Percentiles rank a stretch among this genome's conserved stretches.
These are phyloP conservation scores for Marasmarcha lunaedactyla DNA, from an alignment of 2,888 invertebrate species.

Conservation along the genomic window DNA sequence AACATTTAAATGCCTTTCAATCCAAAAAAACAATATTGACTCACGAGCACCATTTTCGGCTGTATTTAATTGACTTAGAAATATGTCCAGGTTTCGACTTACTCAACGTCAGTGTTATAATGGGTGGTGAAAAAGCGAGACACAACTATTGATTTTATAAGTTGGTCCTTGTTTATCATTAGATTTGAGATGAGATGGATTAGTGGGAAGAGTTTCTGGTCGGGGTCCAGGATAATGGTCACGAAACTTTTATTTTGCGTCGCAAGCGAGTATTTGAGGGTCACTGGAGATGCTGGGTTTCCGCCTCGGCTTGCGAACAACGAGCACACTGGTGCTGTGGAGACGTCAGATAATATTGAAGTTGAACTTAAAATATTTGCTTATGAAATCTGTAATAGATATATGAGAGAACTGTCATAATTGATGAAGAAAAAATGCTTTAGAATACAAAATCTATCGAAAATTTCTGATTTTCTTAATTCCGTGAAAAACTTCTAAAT, in stretches of 20 bases:
- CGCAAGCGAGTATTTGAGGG: conserved; percentile 6
- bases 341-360: no score
- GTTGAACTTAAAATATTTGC: no score
- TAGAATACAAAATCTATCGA: no score
- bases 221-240: neutral
- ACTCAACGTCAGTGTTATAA: conserved; percentile 27
- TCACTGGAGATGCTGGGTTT: conserved; percentile 31
- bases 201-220: no score
- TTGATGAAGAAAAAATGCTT: no score
- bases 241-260: conserved; percentile 3
- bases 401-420: no score
- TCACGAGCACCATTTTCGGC: conserved; percentile 30
- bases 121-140: conserved; percentile 14
- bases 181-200: no score
- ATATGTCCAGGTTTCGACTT: conserved; percentile 28
- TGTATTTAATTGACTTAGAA: conserved; percentile 57
- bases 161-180: no score
- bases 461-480: no score
- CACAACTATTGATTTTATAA: conserved; percentile 1
- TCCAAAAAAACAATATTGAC: neutral
- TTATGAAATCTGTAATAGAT: no score
- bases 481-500: no score
- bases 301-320: conserved; percentile 26
- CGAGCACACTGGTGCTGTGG: neutral
- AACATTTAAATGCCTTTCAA: conserved; percentile 30